Evolutionary conservation across 2,888 invertebrate species (phyloP), one percentile per base, ranked within the genome.

Genomic region (Andricus quercusramuli): DNA sequence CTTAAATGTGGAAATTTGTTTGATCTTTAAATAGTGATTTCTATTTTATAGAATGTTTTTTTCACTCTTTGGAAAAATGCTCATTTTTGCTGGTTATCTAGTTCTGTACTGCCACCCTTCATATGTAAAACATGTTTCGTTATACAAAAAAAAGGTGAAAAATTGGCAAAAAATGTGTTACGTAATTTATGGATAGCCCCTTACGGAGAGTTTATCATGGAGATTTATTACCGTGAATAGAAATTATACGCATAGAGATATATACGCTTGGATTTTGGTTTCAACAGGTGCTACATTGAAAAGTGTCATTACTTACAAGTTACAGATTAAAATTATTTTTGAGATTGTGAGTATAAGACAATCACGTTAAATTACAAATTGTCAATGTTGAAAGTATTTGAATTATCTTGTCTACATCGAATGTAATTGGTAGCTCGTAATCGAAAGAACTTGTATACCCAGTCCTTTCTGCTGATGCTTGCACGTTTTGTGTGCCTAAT

Each of bases 311-410:
- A 62, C n/a, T 62, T 62, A 62, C 62, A 62, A 62, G 25, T 62
- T 62, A 62, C 25, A 15, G 62, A 62, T 62, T 62, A 62, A 5
- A 62, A 25, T 62, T 68, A 68, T 68, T 68, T 68, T 15, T 47
- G 25, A 67, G 41, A 41, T 68, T 44, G 44, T 68, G 47, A 68
- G 3, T 68, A 13, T 74, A 74, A 29, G 74, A 74, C 74, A 74
- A 74, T 74, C 74, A 74, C 9, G 20, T 51, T 51, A 56, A 74
- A 56, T 74, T 32, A 56, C n/a, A 20, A 70, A 47, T 70, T 51
- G 25, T 22, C 15, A 74, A 56, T 56, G 20, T 74, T 74, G 74
- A 56, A 74, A 74, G 51, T 74, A 56, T 74, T 32, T 74, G 32
- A 74, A 56, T 56, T 70, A 25, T 20, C 22, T 29, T n/a, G n/a